Evolutionary conservation across 2,113 vertebrate genomes (phyloP).

Genomic region (Ifrita kowaldi): DNA sequence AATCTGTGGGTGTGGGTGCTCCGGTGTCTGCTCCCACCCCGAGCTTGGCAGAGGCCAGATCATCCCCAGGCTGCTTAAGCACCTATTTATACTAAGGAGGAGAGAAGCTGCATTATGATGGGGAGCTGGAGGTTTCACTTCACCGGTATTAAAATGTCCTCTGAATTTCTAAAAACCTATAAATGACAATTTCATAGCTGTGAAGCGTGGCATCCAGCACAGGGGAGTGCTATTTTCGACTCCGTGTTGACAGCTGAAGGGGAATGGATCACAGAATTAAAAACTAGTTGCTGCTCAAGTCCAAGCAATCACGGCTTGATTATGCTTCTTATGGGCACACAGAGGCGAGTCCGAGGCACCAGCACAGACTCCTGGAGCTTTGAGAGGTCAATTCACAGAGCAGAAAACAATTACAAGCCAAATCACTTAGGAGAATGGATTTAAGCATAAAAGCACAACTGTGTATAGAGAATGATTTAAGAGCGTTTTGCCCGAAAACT

Average conservation of each 20-base stretch:
- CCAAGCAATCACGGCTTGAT: conserved; percentile 29
- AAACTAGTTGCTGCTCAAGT: conserved; percentile 22
- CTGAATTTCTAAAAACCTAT: conserved; percentile 30
- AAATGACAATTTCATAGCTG: conserved; percentile 21
- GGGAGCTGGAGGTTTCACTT: conserved; percentile 21
- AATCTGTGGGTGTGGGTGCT: background rate
- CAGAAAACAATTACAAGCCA: conserved; percentile 18
- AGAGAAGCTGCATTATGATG: background rate
- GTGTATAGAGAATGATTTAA: background rate
- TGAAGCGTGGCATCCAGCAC: conserved; percentile 10
- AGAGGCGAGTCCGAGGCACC: background rate
- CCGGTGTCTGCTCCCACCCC: background rate
- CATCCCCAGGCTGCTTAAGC: background rate
- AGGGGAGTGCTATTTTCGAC: conserved; percentile 21
- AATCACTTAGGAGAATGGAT: background rate
- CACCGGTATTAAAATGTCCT: background rate
- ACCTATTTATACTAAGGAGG: background rate
- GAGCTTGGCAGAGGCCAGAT: background rate
- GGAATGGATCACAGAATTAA: conserved; percentile 43
- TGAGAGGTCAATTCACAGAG: background rate
- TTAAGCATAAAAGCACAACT: background rate
- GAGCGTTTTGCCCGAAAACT: background rate
- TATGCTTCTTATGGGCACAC: background rate
- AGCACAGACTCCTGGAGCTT: background rate
- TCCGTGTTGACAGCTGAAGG: conserved; percentile 6